Base-by-base conservation (phyloP, 2,888 invertebrate genomes). In the Hyalella azteca region DNA sequence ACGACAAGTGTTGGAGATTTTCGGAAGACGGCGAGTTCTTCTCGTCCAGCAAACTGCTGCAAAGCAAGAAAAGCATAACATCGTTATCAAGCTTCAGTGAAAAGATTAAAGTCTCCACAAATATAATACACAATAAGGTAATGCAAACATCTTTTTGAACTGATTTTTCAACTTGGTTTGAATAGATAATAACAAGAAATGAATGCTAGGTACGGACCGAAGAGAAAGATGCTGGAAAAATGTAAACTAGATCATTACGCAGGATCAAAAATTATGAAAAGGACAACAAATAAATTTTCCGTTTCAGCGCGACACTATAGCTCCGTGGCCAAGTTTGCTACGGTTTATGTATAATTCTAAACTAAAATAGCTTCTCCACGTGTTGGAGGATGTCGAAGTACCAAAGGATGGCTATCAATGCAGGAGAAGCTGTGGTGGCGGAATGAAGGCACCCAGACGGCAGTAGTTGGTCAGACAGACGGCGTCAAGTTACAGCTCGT, bases 1-100 rank as follows among this genome's bases (percentile, higher is more conserved):
- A 75, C 41, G 75, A 41, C 26, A 75, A 40, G 15, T n/a, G 32
- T 29, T 66, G 32, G 26, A 66, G 66, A 36, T 66, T 66, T 36
- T 66, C 66, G 22, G 66, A 66, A 19, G 36, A 7, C 19, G 19
- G 36, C 1, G 66, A 22, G 36, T 19, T 36, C 4, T 32, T 13
- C 1, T 15, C 66, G 26, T 36, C 66, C 36, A 32, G 66, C 15
- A 66, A 36, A 66, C 66, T 66, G 15, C 66, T 66, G 66, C 66
- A 66, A 66, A 19, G 36, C 4, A 36, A 66, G 15, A 36, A 5
- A 11, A 66, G n/a, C 9, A 7, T 32, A 3, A 54, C n/a, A n/a
- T n/a, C n/a, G n/a, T n/a, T 9, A 54, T 29, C 54, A 54, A 22
- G 7, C 29, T 7, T 54, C 29, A 9, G 22, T 26, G 13, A 5